Evolutionary conservation across 2,797 vertebrate genomes (phyloP).

Genomic region (Malacoraja senta): DNA sequence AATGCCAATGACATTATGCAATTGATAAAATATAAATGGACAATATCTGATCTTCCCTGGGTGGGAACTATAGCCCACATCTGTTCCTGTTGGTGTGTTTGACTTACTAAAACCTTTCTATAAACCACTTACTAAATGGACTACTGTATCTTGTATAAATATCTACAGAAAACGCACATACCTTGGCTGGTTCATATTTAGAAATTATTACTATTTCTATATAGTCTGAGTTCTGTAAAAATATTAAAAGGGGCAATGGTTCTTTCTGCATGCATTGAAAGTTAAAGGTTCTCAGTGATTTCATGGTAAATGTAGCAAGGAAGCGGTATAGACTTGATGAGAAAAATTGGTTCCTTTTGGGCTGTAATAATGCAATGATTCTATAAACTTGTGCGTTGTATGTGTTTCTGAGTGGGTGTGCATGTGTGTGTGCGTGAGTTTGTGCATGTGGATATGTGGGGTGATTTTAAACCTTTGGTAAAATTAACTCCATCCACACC

Average conservation of each 20-base stretch:
- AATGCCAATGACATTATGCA: slow-evolving; percentile 15
- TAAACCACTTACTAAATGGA: slow-evolving; percentile 33
- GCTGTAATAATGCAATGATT: too few relatives aligned
- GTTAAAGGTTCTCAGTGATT: neutral
- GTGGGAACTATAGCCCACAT: slow-evolving; percentile 10
- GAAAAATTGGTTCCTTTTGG: neutral
- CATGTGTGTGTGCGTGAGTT: neutral
- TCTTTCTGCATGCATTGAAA: neutral
- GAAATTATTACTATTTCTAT: slow-evolving; percentile 27
- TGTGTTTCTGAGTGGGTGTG: too few relatives aligned
- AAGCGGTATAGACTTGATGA: neutral
- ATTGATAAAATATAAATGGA: slow-evolving; percentile 34
- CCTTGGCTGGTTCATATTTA: neutral
- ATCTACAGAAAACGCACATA: slow-evolving; percentile 17
- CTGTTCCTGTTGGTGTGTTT: slow-evolving; percentile 3
- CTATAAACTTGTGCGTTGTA: too few relatives aligned
- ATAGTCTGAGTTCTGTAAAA: neutral
- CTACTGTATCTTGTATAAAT: slow-evolving; percentile 31
- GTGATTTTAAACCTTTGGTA: neutral
- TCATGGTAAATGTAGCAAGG: neutral
- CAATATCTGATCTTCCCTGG: slow-evolving; percentile 30
- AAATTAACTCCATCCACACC: neutral
- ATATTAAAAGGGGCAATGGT: neutral
- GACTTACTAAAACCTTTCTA: slow-evolving; percentile 19
- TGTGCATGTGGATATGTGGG: neutral